These are phyloP conservation scores for Chrysocyon brachyurus DNA, from an alignment of 2,797 vertebrate genomes.

Conservation along the genomic window DNA sequence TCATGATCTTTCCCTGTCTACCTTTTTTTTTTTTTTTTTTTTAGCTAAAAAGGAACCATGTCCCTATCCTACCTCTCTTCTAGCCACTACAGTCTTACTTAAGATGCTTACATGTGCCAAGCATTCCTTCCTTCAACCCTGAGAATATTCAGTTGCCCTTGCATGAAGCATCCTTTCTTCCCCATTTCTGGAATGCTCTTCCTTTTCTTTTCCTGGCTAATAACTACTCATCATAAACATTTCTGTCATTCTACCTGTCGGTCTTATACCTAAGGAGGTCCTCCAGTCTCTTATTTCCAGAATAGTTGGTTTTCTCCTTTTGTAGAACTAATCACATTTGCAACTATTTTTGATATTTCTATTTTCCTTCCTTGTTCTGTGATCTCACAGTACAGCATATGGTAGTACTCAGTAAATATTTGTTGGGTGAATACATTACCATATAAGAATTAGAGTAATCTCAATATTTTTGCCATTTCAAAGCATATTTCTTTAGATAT, in stretches of 20 bases:
- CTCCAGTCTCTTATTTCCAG: neutral
- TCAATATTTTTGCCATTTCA: conserved; percentile 47
- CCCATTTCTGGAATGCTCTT: neutral
- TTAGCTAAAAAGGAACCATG: neutral
- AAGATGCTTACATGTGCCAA: neutral
- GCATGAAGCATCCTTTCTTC: neutral
- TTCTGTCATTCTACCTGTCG: neutral
- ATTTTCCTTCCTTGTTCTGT: conserved; percentile 53
- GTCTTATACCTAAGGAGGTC: neutral
- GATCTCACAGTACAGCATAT: conserved; percentile 50
- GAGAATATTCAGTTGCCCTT: neutral
- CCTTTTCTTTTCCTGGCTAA: neutral
- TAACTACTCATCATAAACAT: neutral
- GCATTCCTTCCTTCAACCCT: neutral
- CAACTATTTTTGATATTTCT: conserved; percentile 73
- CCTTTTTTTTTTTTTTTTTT: neutral
- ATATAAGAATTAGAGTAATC: neutral
- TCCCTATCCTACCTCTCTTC: neutral
- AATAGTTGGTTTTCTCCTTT: conserved; percentile 51
- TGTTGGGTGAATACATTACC: conserved; percentile 42
- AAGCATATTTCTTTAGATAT: neutral
- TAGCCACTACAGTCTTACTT: neutral
- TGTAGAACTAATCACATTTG: conserved; percentile 1
- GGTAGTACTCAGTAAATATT: conserved; percentile 58
- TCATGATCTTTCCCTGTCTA: neutral